Percentiles rank a stretch among this genome's conserved stretches.
Conservation (phyloP, 2,888 invertebrate genomes). For the Dasysyrphus tricinctus region DNA sequence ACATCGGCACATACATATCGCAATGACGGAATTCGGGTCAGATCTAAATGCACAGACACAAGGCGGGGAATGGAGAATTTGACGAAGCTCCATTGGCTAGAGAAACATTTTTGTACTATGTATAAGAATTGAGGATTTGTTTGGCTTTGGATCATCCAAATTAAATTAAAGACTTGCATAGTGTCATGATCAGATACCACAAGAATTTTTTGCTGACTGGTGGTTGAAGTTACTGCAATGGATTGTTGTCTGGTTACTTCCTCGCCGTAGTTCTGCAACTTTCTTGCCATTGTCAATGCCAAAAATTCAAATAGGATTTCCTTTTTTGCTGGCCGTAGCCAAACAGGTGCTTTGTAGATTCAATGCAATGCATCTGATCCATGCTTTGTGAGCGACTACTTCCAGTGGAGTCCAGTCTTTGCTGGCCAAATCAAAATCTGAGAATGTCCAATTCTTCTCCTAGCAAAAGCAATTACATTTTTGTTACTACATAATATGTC, state of each 20-base stretch:
- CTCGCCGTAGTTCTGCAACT: slow-evolving; percentile 95
- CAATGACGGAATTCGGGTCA: slow-evolving; percentile 95
- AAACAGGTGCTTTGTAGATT: slow-evolving; percentile 96
- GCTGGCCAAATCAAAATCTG: slow-evolving; percentile 95
- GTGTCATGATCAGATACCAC: slow-evolving; percentile 99
- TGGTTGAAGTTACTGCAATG: too few species aligned
- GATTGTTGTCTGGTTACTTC: slow-evolving; percentile 92
- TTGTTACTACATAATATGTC: too few species aligned
- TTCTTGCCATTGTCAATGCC: slow-evolving; percentile 95
- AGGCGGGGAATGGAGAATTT: slow-evolving; percentile 97
- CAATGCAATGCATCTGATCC: slow-evolving; percentile 95
- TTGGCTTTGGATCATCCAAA: slow-evolving; percentile 95
- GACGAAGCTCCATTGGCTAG: slow-evolving; percentile 99
- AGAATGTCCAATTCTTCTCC: slow-evolving; percentile 92
- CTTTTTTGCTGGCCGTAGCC: slow-evolving; percentile 98
- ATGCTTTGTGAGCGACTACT: slow-evolving; percentile 96
- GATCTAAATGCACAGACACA: slow-evolving; percentile 98
- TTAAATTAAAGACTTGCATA: slow-evolving; percentile 97
- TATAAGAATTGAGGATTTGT: slow-evolving; percentile 89
- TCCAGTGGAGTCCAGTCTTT: slow-evolving; percentile 95
- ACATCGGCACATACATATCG: too few species aligned
- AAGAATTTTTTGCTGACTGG: slow-evolving; percentile 94
- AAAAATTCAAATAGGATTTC: slow-evolving; percentile 97
- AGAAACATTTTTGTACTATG: slow-evolving; percentile 99
- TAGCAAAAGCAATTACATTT: slow-evolving; percentile 97